phyloP scores from a whole-genome alignment of 2,113 vertebrate species.

The Corythoichthys intestinalis region DNA sequence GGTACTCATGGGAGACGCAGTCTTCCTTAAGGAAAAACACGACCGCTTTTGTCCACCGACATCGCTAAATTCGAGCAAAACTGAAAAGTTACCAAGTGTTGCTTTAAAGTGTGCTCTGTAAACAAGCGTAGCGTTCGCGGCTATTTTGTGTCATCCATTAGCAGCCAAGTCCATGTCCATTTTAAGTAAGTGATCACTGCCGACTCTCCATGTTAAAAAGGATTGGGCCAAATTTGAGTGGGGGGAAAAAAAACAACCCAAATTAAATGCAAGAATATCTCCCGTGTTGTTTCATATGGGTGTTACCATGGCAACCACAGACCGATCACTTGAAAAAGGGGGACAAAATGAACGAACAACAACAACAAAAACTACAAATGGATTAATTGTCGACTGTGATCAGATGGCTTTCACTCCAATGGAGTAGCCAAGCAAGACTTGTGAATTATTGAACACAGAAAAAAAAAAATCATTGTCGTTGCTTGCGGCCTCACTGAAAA shows the following conservation, averaged over 20 bases:
- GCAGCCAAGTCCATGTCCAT: not conserved
- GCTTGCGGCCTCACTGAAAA: not conserved
- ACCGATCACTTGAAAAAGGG: not conserved
- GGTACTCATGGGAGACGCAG: no score
- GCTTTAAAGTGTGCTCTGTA: not conserved
- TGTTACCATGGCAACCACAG: conserved; percentile 62
- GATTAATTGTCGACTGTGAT: conserved; percentile 38
- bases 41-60: no score
- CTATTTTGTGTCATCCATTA: conserved; percentile 37
- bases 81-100: no score
- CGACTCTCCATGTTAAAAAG: no score
- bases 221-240: no score
- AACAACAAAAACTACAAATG: not conserved
- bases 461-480: not conserved
- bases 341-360: no score
- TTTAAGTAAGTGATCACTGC: no score
- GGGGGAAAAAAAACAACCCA: not conserved
- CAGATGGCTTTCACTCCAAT: conserved; percentile 2
- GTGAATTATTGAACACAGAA: conserved; percentile 32
- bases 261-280: conserved; percentile 52
- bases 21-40: no score
- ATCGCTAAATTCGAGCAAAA: no score
- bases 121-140: not conserved
- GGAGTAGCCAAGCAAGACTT: not conserved
- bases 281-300: conserved; percentile 47